Evolutionary conservation across 1,140 invertebrate species (phyloP), one percentile per base, ranked within the genome.

Genomic region (Drosophila bocki): DNA sequence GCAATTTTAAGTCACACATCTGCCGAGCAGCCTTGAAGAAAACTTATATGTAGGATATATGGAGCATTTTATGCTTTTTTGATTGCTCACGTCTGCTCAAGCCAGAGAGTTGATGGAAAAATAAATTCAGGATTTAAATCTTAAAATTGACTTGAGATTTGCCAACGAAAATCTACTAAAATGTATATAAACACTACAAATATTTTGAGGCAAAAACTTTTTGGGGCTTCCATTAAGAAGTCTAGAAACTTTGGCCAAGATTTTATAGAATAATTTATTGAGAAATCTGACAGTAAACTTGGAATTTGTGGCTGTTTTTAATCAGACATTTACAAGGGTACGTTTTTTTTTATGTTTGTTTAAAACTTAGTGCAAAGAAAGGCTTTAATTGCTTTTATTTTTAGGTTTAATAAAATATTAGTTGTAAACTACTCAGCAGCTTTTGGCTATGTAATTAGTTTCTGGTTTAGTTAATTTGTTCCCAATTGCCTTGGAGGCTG

Each of bases 1-100:
- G 54, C 39, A 33, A 33, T 35, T 64, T 60, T 17, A 35, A 44
- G 57, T 64, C 61, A 33, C 61, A 64, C 37, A 19, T 42, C 29
- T 33, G 54, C 7, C 37, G 7, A 15, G 37, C 37, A 26, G 19
- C 17, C 17, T 26, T 42, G 11, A 41, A 33, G 26, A 7, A 35
- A 3, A 6, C 13, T 9, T 26, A 3, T 35, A 22, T 32, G n/a
- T 42, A 0, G 1, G 1, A 19, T 45, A 26, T 22, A 29, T 37
- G 33, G 17, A 39, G 33, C 17, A 41, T n/a, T 63, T 63, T 22
- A 63, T 39, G 56, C 26, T 58, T 58, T 15, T 63, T 54, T 54
- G 51, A 54, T 54, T 54, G 51, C 51, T 54, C 51, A 54, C 33
- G 51, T 54, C 33, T 22, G 33, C 33, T 37, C 33, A 54, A 39